These are phyloP conservation scores for Mesorhabditis spiculigera DNA, from an alignment of 2,888 invertebrate species.

Conservation along the genomic window DNA sequence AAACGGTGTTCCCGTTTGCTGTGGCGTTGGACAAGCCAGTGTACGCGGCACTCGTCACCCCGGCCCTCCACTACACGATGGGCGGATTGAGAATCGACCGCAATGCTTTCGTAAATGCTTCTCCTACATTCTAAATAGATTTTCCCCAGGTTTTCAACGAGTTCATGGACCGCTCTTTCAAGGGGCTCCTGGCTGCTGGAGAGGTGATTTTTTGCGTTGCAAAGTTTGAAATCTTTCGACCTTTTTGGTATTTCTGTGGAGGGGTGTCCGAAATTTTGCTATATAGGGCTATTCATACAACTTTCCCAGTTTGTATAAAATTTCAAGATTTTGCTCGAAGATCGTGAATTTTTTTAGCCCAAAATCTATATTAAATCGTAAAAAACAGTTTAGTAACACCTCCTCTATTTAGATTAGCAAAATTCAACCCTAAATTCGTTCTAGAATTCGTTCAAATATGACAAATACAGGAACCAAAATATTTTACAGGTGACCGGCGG, in stretches of 20 bases:
- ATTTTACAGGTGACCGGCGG: constrained; percentile 29
- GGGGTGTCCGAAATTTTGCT: too few species aligned
- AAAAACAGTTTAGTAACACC: background rate
- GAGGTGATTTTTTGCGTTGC: constrained; percentile 39
- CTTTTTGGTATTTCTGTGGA: background rate
- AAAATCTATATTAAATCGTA: too few species aligned
- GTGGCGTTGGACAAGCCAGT: constrained; percentile 38
- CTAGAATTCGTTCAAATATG: too few species aligned
- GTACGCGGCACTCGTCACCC: constrained; percentile 51
- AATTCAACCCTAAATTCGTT: too few species aligned
- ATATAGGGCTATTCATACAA: too few species aligned
- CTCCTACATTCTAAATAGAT: background rate
- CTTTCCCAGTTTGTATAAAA: too few species aligned
- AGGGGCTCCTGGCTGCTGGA: constrained; percentile 57
- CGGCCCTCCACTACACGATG: constrained; percentile 58
- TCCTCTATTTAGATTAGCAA: background rate
- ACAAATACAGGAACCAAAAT: background rate
- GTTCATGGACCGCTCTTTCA: constrained; percentile 43
- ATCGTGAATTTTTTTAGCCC: too few species aligned
- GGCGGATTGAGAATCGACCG: constrained; percentile 56
- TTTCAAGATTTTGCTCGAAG: too few species aligned
- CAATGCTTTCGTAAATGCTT: constrained; percentile 10
- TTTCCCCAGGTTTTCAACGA: constrained; percentile 45
- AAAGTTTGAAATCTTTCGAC: background rate
- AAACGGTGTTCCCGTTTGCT: constrained; percentile 41